Evolutionary conservation across 2,888 invertebrate genomes (phyloP).

Genomic region (Phlogophora meticulosa): DNA sequence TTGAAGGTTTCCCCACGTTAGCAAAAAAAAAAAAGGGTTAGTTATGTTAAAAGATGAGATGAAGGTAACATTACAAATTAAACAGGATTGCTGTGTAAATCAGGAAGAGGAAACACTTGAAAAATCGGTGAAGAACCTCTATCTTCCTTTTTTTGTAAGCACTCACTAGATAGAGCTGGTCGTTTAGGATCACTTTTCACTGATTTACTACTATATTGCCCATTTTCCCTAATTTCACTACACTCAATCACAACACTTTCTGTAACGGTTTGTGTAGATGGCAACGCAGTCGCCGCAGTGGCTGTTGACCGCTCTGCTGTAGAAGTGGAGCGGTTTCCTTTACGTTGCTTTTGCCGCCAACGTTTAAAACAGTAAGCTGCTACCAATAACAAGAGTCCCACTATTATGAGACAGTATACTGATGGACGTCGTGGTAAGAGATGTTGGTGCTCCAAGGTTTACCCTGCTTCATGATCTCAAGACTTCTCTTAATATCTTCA

Average conservation of each 20-base stretch:
- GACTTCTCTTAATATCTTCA: no score
- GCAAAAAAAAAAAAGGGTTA: no score
- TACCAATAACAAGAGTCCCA: background rate
- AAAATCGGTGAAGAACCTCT: conserved; percentile 5
- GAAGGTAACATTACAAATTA: background rate
- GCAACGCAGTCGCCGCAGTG: background rate
- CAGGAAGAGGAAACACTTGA: conserved; percentile 11
- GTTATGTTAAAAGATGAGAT: background rate
- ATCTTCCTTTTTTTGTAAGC: conserved; percentile 4
- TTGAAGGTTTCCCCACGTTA: no score
- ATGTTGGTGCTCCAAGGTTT: no score
- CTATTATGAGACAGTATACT: no score
- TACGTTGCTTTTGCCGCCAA: background rate
- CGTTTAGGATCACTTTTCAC: conserved; percentile 5
- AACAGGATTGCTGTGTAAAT: background rate
- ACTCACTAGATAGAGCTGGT: background rate
- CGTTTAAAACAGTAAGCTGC: background rate
- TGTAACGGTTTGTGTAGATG: background rate
- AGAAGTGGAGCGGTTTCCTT: background rate
- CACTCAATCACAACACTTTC: conserved; percentile 15
- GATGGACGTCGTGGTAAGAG: no score
- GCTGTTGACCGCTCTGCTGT: background rate
- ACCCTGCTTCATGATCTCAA: no score
- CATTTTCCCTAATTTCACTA: no score
- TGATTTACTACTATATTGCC: conserved; percentile 7